Conservation (phyloP, 1,140 invertebrate genomes). For the Eulimnadia texana region DNA sequence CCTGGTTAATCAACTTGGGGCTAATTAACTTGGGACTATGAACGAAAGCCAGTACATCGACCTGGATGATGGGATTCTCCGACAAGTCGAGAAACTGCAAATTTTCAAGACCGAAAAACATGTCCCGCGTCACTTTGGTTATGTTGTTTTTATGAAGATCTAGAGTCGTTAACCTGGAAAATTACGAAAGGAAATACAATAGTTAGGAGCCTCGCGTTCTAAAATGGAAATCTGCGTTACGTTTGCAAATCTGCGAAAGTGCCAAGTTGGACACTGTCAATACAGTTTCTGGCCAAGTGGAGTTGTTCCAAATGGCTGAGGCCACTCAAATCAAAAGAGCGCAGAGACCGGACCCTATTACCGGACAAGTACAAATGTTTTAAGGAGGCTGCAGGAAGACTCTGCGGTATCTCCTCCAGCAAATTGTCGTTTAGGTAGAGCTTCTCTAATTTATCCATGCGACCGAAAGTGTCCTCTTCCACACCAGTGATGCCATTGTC, state of each 20-base stretch:
- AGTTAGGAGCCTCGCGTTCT: too few species aligned
- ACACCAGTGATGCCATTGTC: slow-evolving; percentile 57
- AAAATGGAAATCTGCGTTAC: neutral
- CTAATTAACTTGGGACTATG: neutral
- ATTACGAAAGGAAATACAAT: neutral
- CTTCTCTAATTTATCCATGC: slow-evolving; percentile 58
- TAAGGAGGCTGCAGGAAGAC: slow-evolving; percentile 42
- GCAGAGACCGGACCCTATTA: slow-evolving; percentile 49
- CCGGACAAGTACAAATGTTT: slow-evolving; percentile 43
- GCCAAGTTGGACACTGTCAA: slow-evolving; percentile 45
- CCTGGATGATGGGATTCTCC: neutral
- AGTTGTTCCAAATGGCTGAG: slow-evolving; percentile 53
- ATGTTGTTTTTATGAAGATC: neutral
- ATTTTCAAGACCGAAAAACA: neutral
- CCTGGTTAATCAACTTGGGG: neutral
- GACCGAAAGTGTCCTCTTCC: slow-evolving; percentile 71
- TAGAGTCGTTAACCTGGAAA: neutral
- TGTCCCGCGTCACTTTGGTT: neutral
- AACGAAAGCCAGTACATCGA: neutral
- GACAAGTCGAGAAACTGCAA: slow-evolving; percentile 5
- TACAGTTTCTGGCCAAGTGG: slow-evolving; percentile 48
- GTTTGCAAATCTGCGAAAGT: slow-evolving; percentile 43
- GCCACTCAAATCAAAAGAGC: slow-evolving; percentile 47
- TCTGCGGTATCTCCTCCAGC: slow-evolving; percentile 46
- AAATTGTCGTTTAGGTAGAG: slow-evolving; percentile 64